Evolutionary conservation across 1,140 invertebrate genomes (phyloP), one percentile per base, ranked within the genome.

Genomic region (Amphibalanus amphitrite): DNA sequence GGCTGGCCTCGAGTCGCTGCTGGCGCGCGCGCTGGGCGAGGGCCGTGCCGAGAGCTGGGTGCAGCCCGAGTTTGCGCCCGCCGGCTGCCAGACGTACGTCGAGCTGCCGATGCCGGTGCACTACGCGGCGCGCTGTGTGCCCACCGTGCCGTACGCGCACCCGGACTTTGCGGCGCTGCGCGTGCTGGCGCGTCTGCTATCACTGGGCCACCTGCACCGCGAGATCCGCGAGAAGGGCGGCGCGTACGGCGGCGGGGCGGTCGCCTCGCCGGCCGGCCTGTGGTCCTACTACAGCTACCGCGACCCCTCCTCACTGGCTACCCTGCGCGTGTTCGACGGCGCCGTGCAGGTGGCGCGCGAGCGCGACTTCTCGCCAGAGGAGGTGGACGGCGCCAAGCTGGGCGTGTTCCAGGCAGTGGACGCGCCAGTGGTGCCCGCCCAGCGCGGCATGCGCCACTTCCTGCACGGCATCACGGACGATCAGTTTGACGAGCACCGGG

Each of bases 211-310:
- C 79, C 82, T 97, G 1, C 87, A 92, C 78, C 86, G 88, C 1
- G 87, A 92, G 76, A 86, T 97, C 6, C 84, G 93, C 72, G 93
- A 96, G 79, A 92, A 93, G 77, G 92, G 93, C 75, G 92, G 93
- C 6, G 94, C 93, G 1, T 97, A 97, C 79, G 93, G 92, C 3
- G 88, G 90, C 59, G 93, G 94, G 1, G 90, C 89, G 0, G 83
- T 79, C 70, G 75, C 91, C 17, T 82, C 83, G 1, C 78, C 84
- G 0, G 86, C 89, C 75, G 92, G 91, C 25, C 81, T 87, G 15
- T 89, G 94, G 71, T 84, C 83, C 29, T 93, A 89, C 76, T 94
- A 87, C 77, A 92, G 90, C 3, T 94, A 92, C 74, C 82, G 90
- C 73, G 93, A 97, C 82, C 92, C 93, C 0, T 89, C 92, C 78